Conservation (phyloP, 2,888 invertebrate species). For the Cotesia congregata region DNA sequence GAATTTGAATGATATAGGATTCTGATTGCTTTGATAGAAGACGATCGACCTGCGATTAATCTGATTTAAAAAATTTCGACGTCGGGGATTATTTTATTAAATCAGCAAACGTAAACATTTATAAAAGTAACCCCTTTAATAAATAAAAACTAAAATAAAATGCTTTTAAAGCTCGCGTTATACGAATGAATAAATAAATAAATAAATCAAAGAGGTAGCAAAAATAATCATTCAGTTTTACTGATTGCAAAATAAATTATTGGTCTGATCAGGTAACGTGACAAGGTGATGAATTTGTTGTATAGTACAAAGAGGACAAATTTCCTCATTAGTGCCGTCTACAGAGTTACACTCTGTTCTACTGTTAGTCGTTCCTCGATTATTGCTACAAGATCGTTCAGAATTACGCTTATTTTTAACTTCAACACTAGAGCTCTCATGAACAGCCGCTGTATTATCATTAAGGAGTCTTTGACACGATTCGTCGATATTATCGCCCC, state of each 20-base stretch:
- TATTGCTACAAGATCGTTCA: neutral
- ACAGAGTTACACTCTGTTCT: slow-evolving; percentile 42
- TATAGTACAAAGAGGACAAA: slow-evolving; percentile 65
- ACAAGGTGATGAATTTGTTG: slow-evolving; percentile 65
- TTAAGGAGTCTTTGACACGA: slow-evolving; percentile 19
- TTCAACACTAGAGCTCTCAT: neutral
- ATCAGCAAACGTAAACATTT: no score
- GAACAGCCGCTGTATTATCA: slow-evolving; percentile 16
- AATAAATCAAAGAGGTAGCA: neutral
- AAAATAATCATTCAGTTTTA: neutral
- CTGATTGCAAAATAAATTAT: neutral
- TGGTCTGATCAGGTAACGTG: slow-evolving; percentile 59
- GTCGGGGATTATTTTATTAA: neutral
- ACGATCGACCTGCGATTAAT: slow-evolving; percentile 1
- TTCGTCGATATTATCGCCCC: slow-evolving; percentile 56
- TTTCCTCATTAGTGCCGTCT: slow-evolving; percentile 60
- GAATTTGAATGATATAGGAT: neutral
- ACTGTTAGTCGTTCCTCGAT: slow-evolving; percentile 19
- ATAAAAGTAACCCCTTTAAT: no score
- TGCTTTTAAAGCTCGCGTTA: neutral
- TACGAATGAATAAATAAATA: neutral
- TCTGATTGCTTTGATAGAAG: neutral
- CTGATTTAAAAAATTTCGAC: neutral
- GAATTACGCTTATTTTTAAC: neutral
- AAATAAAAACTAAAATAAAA: no score